A percentile compares a stretch with the other conserved stretches of the same genome.
Evolutionary conservation across 2,113 vertebrate genomes (phyloP).

Genomic region (Sinocyclocheilus anophthalmus): DNA sequence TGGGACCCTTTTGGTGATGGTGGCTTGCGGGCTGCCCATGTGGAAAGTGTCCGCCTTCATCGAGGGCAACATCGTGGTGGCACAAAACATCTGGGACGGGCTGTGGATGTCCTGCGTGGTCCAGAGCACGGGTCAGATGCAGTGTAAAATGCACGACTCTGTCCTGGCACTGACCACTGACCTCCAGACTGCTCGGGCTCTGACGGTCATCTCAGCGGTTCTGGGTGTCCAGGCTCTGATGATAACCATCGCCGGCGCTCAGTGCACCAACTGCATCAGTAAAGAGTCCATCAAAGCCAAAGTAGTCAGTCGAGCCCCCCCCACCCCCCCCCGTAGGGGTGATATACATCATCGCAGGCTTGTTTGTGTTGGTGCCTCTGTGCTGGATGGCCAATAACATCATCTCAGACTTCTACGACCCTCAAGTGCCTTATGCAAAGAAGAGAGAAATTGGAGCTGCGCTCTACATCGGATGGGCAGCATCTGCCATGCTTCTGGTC

Average conservation of each 20-base stretch:
- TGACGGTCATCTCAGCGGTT: too few species aligned
- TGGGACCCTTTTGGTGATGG: slow-evolving; percentile 87
- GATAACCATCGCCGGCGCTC: slow-evolving; percentile 86
- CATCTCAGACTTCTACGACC: slow-evolving; percentile 88
- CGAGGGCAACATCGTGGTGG: slow-evolving; percentile 88
- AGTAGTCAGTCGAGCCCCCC: too few species aligned
- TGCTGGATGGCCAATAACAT: slow-evolving; percentile 93
- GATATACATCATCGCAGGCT: slow-evolving; percentile 81
- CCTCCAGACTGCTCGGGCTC: too few species aligned
- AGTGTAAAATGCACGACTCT: too few species aligned
- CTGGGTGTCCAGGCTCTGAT: too few species aligned
- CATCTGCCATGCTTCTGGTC: slow-evolving; percentile 82
- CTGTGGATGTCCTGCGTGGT: slow-evolving; percentile 95
- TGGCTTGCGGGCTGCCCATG: slow-evolving; percentile 88
- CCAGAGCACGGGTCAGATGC: slow-evolving; percentile 92
- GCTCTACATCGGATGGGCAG: slow-evolving; percentile 93
- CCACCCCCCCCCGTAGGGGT: too few species aligned
- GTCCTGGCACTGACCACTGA: too few species aligned
- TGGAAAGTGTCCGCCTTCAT: slow-evolving; percentile 93
- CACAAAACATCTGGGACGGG: slow-evolving; percentile 89
- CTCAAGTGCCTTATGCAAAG: slow-evolving; percentile 73
- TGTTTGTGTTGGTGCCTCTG: slow-evolving; percentile 86
- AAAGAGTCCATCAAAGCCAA: slow-evolving; percentile 76
- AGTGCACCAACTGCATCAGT: slow-evolving; percentile 89
- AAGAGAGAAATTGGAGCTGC: slow-evolving; percentile 92